Conservation (phyloP, 1,140 invertebrate genomes). For the Globodera rostochiensis region DNA sequence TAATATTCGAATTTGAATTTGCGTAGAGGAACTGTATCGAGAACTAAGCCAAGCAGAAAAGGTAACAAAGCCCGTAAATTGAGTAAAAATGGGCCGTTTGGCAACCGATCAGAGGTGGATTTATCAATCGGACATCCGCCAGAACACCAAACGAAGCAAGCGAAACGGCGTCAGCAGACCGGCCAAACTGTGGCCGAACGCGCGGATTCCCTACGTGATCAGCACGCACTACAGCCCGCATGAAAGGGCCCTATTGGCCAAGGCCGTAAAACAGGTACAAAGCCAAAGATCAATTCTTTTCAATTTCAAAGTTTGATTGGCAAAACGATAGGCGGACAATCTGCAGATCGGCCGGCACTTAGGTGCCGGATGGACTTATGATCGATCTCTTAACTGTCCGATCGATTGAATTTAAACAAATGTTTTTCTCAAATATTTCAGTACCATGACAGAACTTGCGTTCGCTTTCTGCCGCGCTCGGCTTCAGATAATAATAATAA, state of each 20-base stretch:
- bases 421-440: not conserved
- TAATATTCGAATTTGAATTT: not conserved
- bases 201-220: conserved; percentile 62
- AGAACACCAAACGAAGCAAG: conserved; percentile 30
- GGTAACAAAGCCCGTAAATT: not conserved
- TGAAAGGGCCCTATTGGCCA: conserved; percentile 60
- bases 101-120: conserved; percentile 9
- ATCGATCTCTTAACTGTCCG: too few species aligned
- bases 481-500: conserved; percentile 40
- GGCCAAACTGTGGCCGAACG: conserved; percentile 62
- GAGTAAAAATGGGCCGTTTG: not conserved
- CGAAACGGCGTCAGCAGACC: conserved; percentile 62
- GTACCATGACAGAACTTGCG: conserved; percentile 65
- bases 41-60: conserved; percentile 28
- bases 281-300: too few species aligned
- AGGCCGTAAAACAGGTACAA: conserved; percentile 62
- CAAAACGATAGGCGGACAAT: too few species aligned
- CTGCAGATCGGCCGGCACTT: too few species aligned
- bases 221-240: conserved; percentile 61
- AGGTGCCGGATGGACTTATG: too few species aligned
- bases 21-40: conserved; percentile 40
- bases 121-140: conserved; percentile 59
- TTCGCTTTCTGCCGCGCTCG: conserved; percentile 61
- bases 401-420: not conserved
- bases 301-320: too few species aligned